phyloP scores from a whole-genome alignment of 2,797 vertebrate species.

The Uromys caudimaculatus region DNA sequence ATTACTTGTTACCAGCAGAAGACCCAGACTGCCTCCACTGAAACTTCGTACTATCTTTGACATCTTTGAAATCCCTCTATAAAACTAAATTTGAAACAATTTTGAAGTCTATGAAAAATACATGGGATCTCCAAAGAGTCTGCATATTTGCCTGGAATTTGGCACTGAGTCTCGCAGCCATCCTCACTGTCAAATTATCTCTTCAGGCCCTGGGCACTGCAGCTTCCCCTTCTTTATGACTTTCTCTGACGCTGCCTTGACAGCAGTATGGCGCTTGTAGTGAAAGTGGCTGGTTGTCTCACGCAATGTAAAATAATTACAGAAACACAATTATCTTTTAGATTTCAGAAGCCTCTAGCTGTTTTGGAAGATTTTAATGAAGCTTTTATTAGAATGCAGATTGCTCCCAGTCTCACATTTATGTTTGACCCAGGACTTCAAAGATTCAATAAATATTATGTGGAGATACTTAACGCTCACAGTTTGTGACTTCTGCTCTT shows the following conservation, averaged over 20 bases:
- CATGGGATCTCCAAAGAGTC: background rate
- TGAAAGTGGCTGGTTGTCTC: slow-evolving; percentile 37
- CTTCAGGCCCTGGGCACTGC: background rate
- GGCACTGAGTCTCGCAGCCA: background rate
- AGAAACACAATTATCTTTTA: slow-evolving; percentile 70
- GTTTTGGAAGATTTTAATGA: slow-evolving; percentile 65
- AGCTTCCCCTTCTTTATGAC: slow-evolving; percentile 10
- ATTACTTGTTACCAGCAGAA: background rate
- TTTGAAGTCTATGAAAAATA: slow-evolving; percentile 38
- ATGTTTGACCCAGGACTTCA: slow-evolving; percentile 40
- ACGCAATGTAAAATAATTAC: slow-evolving; percentile 43
- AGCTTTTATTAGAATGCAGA: slow-evolving; percentile 51
- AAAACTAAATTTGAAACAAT: background rate
- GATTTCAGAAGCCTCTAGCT: slow-evolving; percentile 64
- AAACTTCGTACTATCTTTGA: background rate
- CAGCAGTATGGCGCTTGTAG: slow-evolving; percentile 2
- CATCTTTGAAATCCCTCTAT: background rate
- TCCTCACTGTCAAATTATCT: slow-evolving; percentile 36
- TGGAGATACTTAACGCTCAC: slow-evolving; percentile 34
- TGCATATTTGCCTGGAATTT: background rate
- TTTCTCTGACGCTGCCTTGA: slow-evolving; percentile 34
- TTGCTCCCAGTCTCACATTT: slow-evolving; percentile 52
- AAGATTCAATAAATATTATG: background rate
- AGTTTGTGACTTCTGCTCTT: background rate
- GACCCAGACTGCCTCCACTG: background rate